Conservation (phyloP, 2,888 invertebrate species). For the Omphaloscelis lunosa region DNA sequence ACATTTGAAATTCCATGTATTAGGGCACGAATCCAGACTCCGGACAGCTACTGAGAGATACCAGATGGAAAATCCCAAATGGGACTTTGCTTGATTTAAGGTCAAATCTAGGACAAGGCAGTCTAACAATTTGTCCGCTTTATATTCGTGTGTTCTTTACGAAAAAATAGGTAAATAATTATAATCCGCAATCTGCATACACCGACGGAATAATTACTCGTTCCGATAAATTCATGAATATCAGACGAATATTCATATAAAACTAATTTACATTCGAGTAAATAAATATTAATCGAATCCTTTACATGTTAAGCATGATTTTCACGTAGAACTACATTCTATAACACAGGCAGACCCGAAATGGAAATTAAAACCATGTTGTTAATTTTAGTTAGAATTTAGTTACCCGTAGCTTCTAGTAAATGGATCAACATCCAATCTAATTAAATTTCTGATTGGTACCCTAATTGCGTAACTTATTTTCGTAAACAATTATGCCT, state of each 20-base stretch:
- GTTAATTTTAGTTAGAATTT: no score
- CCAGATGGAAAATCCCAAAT: background rate
- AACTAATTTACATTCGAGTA: conserved; percentile 7
- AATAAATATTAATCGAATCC: conserved; percentile 9
- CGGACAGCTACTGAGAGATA: background rate
- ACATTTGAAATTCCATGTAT: conserved; percentile 5
- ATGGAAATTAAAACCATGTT: background rate
- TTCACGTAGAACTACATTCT: background rate
- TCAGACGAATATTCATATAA: conserved; percentile 22
- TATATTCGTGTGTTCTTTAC: background rate
- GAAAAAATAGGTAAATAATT: background rate
- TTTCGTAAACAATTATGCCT: no score
- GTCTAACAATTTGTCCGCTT: background rate
- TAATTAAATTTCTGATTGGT: background rate
- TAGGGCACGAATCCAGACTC: background rate
- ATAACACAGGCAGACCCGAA: background rate
- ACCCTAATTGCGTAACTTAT: no score
- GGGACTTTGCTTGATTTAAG: background rate
- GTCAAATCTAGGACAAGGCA: background rate
- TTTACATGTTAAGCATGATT: background rate
- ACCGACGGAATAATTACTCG: conserved; percentile 3
- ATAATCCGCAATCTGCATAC: no score
- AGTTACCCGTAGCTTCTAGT: background rate
- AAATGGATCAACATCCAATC: conserved; percentile 1
- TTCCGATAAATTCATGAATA: conserved; percentile 14